Evolutionary conservation across 2,113 vertebrate species (phyloP).

Genomic region (Anhinga anhinga): DNA sequence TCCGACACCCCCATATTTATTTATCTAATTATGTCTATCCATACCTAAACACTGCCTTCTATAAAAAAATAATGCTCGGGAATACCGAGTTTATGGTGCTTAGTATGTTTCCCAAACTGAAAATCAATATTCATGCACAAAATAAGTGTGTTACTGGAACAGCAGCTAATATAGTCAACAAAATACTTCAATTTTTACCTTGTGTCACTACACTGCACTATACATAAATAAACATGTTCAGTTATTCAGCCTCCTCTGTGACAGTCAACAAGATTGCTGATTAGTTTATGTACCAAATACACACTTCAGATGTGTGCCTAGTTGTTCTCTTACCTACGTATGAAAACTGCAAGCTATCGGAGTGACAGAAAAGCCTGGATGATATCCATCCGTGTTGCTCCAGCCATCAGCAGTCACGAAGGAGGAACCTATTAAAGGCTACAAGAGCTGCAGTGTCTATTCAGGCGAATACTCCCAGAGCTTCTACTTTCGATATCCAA

Average conservation of each 20-base stretch:
- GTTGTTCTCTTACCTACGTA: neutral
- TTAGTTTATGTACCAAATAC: neutral
- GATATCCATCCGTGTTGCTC: neutral
- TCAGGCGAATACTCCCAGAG: neutral
- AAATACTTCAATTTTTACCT: neutral
- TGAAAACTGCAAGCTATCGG: neutral
- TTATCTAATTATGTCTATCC: neutral
- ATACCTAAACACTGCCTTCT: neutral
- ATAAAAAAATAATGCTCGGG: neutral
- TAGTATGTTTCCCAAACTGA: neutral
- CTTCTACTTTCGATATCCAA: neutral
- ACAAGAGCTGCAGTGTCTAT: neutral
- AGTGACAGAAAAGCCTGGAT: neutral
- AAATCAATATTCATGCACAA: neutral
- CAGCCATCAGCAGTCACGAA: neutral
- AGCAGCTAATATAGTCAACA: neutral
- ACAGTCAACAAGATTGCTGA: constrained; percentile 20
- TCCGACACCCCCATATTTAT: neutral
- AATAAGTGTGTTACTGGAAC: neutral
- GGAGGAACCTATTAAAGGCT: neutral
- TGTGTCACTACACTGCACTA: neutral
- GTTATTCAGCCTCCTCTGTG: neutral
- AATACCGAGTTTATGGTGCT: neutral
- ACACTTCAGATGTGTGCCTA: neutral
- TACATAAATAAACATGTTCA: constrained; percentile 22